Base-by-base conservation (phyloP, 2,888 invertebrate species). In the Phalera bucephala region DNA sequence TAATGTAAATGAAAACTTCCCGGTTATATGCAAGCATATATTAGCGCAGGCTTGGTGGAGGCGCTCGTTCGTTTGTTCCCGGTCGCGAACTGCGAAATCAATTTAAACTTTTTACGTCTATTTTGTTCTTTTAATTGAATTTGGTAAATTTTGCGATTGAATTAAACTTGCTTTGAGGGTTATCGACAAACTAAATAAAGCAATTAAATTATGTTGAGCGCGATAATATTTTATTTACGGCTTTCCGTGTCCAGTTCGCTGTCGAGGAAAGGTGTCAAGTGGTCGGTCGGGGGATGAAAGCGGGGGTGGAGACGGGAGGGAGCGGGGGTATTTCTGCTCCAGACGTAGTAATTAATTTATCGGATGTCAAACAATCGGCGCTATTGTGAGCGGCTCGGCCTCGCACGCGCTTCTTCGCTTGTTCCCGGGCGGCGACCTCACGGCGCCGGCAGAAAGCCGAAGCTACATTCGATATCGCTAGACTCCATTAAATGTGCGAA, bases 311-410 rank as follows among this genome's bases (percentile, higher is more conserved):
- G n/a, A n/a, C n/a, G n/a, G 7, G 8, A 10, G n/a, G 14, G 13
- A 23, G 10, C 17, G 9, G 15, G 33, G 14, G n/a, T 7, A n/a
- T 12, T n/a, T 20, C 17, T 17, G 39, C 15, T 34, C 31, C 26
- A 33, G 32, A 33, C 35, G 30, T 21, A 14, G 32, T 40, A 33
- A 41, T 36, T 41, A 36, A 36, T 40, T 29, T 32, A 32, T 32
- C 33, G 23, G 32, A 33, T 33, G 29, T 36, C 40, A 27, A 31
- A 31, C 30, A 14, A 25, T 13, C 14, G n/a, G 7, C 4, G 14
- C n/a, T 21, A 22, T 28, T 28, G 28, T 22, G 22, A 12, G 8
- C 10, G 11, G 12, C 10, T 7, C 12, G 25, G 12, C 25, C 11
- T 25, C 12, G 12, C 12, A 25, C 12, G 6, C 22, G 10, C 12